Evolutionary conservation across 2,888 invertebrate genomes (phyloP).

Genomic region (Leistus spinibarbis): DNA sequence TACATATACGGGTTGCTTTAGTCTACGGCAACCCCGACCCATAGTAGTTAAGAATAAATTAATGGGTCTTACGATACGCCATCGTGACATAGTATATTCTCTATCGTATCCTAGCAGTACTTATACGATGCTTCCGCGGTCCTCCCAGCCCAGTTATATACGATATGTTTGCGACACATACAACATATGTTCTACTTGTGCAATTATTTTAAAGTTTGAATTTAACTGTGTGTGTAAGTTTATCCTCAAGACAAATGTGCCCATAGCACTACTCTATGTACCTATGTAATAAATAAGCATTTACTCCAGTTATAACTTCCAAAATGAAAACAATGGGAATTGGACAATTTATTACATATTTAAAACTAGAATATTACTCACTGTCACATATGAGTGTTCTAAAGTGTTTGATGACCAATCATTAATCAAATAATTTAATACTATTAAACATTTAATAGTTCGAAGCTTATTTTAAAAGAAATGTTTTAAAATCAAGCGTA

Average conservation of each 20-base stretch:
- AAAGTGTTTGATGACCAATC: too few species aligned
- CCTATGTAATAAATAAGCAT: neutral
- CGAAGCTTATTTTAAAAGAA: too few species aligned
- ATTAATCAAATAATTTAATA: too few species aligned
- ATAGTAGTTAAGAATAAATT: constrained; percentile 6
- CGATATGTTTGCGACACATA: constrained; percentile 5
- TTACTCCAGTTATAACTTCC: neutral
- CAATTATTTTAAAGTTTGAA: neutral
- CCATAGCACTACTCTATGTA: neutral
- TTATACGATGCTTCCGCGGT: neutral
- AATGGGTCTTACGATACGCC: constrained; percentile 1
- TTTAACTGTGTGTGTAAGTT: neutral
- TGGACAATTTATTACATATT: too few species aligned
- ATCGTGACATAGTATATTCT: neutral
- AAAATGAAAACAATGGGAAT: too few species aligned
- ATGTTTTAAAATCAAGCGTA: too few species aligned
- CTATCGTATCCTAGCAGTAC: constrained; percentile 5
- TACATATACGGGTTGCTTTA: neutral
- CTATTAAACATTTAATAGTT: too few species aligned
- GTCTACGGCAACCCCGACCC: neutral
- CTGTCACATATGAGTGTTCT: too few species aligned
- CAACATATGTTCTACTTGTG: neutral
- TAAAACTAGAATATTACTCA: too few species aligned
- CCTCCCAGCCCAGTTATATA: neutral
- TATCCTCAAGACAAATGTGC: neutral